Evolutionary conservation across 2,888 invertebrate genomes (phyloP).

Genomic region (Drosophila fulvimacula): DNA sequence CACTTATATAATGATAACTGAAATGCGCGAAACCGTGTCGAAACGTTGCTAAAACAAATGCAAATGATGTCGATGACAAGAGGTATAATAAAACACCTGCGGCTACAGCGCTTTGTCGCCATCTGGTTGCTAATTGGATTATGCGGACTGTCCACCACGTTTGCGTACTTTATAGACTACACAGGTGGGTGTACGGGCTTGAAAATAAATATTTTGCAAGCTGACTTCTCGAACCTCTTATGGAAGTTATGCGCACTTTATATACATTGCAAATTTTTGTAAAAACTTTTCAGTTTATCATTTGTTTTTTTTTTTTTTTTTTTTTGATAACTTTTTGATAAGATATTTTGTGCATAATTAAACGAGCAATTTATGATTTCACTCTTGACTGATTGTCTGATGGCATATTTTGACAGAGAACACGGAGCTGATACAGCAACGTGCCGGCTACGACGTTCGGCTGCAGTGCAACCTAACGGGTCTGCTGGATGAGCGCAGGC

Average conservation of each 20-base stretch:
- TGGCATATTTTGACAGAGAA: slow-evolving; percentile 66
- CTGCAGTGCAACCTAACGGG: slow-evolving; percentile 81
- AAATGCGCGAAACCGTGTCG: slow-evolving; percentile 24
- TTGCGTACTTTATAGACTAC: slow-evolving; percentile 65
- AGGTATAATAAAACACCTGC: slow-evolving; percentile 33
- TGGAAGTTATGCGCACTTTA: not conserved
- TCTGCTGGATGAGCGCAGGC: slow-evolving; percentile 68
- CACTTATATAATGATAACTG: slow-evolving; percentile 8
- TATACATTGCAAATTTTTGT: slow-evolving; percentile 4
- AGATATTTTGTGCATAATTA: slow-evolving; percentile 56
- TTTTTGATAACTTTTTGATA: slow-evolving; percentile 54
- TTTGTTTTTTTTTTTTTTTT: slow-evolving; percentile 19
- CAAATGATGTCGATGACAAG: slow-evolving; percentile 18
- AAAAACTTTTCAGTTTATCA: slow-evolving; percentile 9
- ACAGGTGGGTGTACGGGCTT: slow-evolving; percentile 63
- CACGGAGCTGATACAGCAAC: slow-evolving; percentile 82
- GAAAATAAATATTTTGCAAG: not conserved
- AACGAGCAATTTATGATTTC: slow-evolving; percentile 36
- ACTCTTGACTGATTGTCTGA: slow-evolving; percentile 32
- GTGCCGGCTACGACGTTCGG: slow-evolving; percentile 80
- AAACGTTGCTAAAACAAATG: slow-evolving; percentile 19
- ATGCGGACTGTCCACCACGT: slow-evolving; percentile 17
- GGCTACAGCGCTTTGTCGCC: slow-evolving; percentile 30
- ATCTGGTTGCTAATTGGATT: slow-evolving; percentile 45
- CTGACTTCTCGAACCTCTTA: not conserved